Evolutionary conservation across 2,797 vertebrate genomes (phyloP).

Genomic region (Hoplostethus mediterraneus): DNA sequence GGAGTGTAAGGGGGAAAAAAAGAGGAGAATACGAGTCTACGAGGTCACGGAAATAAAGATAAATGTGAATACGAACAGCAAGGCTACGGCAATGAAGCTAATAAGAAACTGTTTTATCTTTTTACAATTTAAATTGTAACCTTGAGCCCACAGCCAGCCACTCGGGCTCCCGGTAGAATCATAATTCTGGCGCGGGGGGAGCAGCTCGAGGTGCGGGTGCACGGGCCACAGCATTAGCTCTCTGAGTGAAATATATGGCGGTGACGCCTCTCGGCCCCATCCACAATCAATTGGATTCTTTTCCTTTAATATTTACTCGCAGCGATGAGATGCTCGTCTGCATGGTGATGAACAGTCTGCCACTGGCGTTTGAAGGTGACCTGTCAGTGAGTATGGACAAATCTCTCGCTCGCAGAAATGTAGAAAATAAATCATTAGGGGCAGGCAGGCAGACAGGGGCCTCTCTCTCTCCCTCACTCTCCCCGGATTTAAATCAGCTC

Average conservation of each 20-base stretch:
- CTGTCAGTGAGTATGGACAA: constrained; percentile 99
- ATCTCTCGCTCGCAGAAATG: constrained; percentile 99
- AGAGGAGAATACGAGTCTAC: constrained; percentile 72
- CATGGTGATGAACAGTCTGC: constrained; percentile 99
- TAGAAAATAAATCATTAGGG: constrained; percentile 99
- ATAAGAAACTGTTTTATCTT: constrained; percentile 94
- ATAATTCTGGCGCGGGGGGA: constrained; percentile 85
- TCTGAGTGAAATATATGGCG: constrained; percentile 97
- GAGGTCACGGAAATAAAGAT: constrained; percentile 91
- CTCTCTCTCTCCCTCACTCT: constrained; percentile 76
- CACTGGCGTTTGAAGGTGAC: constrained; percentile 99
- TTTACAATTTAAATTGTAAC: constrained; percentile 93
- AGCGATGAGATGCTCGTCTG: constrained; percentile 99
- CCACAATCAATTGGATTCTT: constrained; percentile 99
- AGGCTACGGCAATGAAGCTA: constrained; percentile 89
- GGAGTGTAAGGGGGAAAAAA: constrained; percentile 59
- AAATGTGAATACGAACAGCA: constrained; percentile 88
- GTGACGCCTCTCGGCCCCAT: constrained; percentile 92
- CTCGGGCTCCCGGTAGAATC: constrained; percentile 88
- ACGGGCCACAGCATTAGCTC: constrained; percentile 89
- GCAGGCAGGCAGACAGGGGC: constrained; percentile 89
- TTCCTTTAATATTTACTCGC: constrained; percentile 99
- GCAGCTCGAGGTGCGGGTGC: constrained; percentile 80
- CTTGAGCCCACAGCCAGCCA: constrained; percentile 90
- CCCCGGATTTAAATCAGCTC: constrained; percentile 99